These are phyloP conservation scores for Hestina assimilis DNA, from an alignment of 1,140 invertebrate species.

Conservation along the genomic window DNA sequence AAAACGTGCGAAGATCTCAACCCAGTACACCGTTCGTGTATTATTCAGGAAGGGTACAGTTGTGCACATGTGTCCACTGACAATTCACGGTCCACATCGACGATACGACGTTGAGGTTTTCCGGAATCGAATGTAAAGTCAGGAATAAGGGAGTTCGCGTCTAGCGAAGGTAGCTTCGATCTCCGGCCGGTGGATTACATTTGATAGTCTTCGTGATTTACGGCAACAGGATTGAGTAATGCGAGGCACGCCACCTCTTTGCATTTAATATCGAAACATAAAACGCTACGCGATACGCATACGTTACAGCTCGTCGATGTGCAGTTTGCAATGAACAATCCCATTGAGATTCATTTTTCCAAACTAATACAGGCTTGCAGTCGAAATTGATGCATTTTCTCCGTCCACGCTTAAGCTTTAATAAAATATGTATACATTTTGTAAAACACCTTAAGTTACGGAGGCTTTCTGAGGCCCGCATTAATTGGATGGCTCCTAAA, in stretches of 20 bases:
- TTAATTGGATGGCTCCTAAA: conserved; percentile 41
- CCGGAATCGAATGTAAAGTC: background rate
- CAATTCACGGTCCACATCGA: conserved; percentile 38
- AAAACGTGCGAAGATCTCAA: conserved; percentile 60
- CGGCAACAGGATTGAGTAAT: background rate
- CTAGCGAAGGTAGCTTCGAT: background rate
- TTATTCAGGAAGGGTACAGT: conserved; percentile 53
- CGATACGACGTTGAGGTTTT: background rate
- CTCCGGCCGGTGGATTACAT: background rate
- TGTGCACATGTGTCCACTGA: conserved; percentile 63
- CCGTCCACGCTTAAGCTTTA: background rate
- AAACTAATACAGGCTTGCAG: background rate
- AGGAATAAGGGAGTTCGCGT: background rate
- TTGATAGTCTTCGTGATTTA: background rate
- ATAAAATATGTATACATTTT: background rate
- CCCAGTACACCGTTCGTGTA: conserved; percentile 54
- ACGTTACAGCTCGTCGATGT: conserved; percentile 30
- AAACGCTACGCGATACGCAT: background rate
- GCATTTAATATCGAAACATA: conserved; percentile 8
- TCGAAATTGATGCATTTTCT: background rate
- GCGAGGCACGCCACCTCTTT: background rate
- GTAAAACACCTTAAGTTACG: background rate
- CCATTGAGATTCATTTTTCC: conserved; percentile 30
- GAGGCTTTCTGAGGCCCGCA: conserved; percentile 15
- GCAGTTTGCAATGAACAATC: conserved; percentile 37